These are phyloP conservation scores for Ischnus inquisitorius DNA, from an alignment of 2,888 invertebrate genomes.

Conservation along the genomic window DNA sequence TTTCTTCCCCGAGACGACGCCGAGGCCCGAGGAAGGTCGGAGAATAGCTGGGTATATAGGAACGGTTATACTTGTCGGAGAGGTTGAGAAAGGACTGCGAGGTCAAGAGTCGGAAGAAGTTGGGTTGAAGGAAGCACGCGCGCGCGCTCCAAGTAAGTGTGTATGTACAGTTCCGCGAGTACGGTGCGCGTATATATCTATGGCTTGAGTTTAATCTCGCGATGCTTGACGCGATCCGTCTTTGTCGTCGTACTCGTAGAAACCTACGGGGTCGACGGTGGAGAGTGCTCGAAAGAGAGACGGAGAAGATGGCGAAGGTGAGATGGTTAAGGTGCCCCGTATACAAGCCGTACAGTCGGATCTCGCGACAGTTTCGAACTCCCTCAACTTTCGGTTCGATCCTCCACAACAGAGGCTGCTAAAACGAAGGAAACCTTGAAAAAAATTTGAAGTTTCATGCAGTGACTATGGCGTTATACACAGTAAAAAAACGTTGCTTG, in stretches of 20 bases:
- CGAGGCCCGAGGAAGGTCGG: neutral
- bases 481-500: too few species aligned
- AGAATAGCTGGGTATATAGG: neutral
- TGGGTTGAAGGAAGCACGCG: neutral
- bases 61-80: slow-evolving; percentile 6
- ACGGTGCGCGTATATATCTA: neutral
- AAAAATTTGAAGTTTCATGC: too few species aligned
- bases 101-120: slow-evolving; percentile 19
- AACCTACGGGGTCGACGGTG: neutral
- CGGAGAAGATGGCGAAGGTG: neutral
- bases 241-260: slow-evolving; percentile 58
- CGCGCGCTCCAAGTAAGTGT: neutral
- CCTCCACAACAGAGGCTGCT: too few species aligned
- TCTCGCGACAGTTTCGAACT: neutral
- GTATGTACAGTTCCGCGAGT: slow-evolving; percentile 12
- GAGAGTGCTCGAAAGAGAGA: slow-evolving; percentile 1
- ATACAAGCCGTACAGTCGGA: neutral
- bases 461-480: too few species aligned
- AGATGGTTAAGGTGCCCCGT: slow-evolving; percentile 1
- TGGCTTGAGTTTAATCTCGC: slow-evolving; percentile 65
- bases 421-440: too few species aligned
- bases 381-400: too few species aligned
- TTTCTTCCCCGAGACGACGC: neutral
- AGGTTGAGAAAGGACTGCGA: slow-evolving; percentile 11
- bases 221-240: slow-evolving; percentile 70